Base-by-base conservation (phyloP, 2,888 invertebrate genomes). In the Apamea anceps region DNA sequence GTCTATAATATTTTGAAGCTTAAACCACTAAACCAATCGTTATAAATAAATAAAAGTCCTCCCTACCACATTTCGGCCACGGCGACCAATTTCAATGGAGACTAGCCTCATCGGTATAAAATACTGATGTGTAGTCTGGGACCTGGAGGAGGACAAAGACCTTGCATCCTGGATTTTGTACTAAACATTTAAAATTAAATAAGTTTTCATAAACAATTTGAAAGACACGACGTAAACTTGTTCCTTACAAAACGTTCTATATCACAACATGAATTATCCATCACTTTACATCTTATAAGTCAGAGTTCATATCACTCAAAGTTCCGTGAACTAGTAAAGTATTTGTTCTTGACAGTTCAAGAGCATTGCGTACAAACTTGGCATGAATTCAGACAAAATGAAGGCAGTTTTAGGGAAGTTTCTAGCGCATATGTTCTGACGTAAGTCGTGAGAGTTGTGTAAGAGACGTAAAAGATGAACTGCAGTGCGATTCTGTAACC, bases 321-420 rank as follows among this genome's bases (percentile, higher is more conserved):
- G 68, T 84, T 80, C 13, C 37, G 0, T 74, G 60, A 81, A 79
- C 72, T 57, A 62, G 21, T 65, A 18, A 79, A 82, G 77, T 83
- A 83, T 85, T 79, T 87, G 87, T 77, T 87, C 77, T 37, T 68
- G 87, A 65, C 77, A 81, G 77, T 83, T 87, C 65, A 85, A 81
- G 80, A 71, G 65, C 74, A 78, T 65, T 60, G 51, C 42, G 63
- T 54, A 32, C 45, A 75, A 87, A 87, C 79, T 87, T 85, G 15
- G 45, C 42, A 68, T 70, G 66, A 65, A 62, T 66, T 73, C 78
- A 54, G 45, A 71, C 72, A 62, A 85, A 75, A 76, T 74, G 73
- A 82, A 80, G 70, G 37, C 32, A 79, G 65, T 75, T 80, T 67
- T 51, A 28, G 66, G 48, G n/a, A 68, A 74, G 21, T 75, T 75